Evolutionary conservation across 2,888 invertebrate genomes (phyloP).

Genomic region (Caradrina kadenii): DNA sequence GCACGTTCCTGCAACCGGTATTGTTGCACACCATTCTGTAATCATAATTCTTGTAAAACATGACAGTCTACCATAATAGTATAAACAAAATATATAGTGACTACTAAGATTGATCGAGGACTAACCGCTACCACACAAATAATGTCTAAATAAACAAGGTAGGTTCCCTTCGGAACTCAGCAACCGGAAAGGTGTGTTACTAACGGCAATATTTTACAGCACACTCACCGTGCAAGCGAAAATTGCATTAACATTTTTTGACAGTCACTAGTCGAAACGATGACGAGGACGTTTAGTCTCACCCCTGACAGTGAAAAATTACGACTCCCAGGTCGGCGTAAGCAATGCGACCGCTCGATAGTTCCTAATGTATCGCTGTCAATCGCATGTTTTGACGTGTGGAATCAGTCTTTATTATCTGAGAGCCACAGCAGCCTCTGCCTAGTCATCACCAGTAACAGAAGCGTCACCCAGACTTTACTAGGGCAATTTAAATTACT

Average conservation of each 20-base stretch:
- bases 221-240: slow-evolving; percentile 76
- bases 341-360: slow-evolving; percentile 84
- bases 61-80: slow-evolving; percentile 63
- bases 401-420: slow-evolving; percentile 84
- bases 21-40: slow-evolving; percentile 66
- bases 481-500: slow-evolving; percentile 76
- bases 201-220: slow-evolving; percentile 75
- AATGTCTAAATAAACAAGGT: slow-evolving; percentile 72
- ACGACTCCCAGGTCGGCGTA: slow-evolving; percentile 79
- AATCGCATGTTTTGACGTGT: slow-evolving; percentile 87
- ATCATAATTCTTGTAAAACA: slow-evolving; percentile 75
- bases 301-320: slow-evolving; percentile 89
- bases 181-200: slow-evolving; percentile 68
- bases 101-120: slow-evolving; percentile 68
- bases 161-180: slow-evolving; percentile 64
- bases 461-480: slow-evolving; percentile 73
- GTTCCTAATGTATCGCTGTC: slow-evolving; percentile 89
- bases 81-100: slow-evolving; percentile 65
- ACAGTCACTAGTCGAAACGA: slow-evolving; percentile 86
- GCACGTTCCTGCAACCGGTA: slow-evolving; percentile 67
- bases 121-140: slow-evolving; percentile 68
- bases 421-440: slow-evolving; percentile 68
- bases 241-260: slow-evolving; percentile 87
- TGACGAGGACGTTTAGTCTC: slow-evolving; percentile 86
- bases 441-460: slow-evolving; percentile 81